Evolutionary conservation across 2,888 invertebrate genomes (phyloP).

Genomic region (Eristalis arbustorum): DNA sequence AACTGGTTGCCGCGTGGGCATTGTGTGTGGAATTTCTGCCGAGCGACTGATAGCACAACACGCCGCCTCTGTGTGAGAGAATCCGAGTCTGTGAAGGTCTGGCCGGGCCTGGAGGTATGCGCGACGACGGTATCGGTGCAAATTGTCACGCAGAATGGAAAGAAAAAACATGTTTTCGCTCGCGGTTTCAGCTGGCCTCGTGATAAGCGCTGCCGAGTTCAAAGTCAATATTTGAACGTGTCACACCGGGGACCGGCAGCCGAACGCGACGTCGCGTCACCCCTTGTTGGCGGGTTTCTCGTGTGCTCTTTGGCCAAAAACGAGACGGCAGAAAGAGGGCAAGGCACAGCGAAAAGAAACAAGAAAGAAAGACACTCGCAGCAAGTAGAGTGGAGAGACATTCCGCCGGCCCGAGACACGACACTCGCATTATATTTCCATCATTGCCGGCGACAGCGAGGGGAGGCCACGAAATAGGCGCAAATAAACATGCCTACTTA

Average conservation of each 20-base stretch:
- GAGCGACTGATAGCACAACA: neutral
- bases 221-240: constrained; percentile 58
- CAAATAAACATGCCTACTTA: constrained; percentile 40
- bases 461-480: constrained; percentile 20
- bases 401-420: constrained; percentile 29
- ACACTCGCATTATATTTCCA: constrained; percentile 33
- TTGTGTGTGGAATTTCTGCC: constrained; percentile 11
- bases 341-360: neutral
- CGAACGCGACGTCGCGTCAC: constrained; percentile 2
- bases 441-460: neutral
- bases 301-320: neutral
- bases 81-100: neutral
- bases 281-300: constrained; percentile 11
- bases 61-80: neutral
- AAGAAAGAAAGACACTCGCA: constrained; percentile 13
- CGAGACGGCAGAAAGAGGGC: neutral
- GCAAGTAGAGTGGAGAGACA: constrained; percentile 39
- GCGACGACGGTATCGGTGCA: constrained; percentile 12
- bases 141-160: constrained; percentile 35
- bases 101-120: neutral
- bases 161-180: constrained; percentile 13
- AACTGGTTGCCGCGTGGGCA: no score
- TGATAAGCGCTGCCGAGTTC: constrained; percentile 44
- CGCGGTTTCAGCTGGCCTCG: neutral
- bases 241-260: constrained; percentile 27